Evolutionary conservation across 1,140 invertebrate genomes (phyloP).

Genomic region (Mesaphorura yosii): DNA sequence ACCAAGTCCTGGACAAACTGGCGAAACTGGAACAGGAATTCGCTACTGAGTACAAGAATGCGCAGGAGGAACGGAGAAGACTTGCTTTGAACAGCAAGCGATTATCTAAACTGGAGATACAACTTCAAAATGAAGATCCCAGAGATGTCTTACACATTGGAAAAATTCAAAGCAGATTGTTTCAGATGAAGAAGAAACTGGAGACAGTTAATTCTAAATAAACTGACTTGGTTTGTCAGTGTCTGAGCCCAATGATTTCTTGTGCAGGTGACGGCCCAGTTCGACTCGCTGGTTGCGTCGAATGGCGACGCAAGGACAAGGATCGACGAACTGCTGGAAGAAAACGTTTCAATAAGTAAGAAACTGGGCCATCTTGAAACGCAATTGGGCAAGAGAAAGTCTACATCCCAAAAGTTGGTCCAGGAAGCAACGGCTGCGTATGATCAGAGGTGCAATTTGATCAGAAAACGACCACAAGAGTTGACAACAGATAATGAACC

Average conservation of each 20-base stretch:
- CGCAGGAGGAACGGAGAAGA: too few relatives aligned
- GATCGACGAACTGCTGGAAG: constrained; percentile 23
- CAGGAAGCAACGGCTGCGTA: constrained; percentile 24
- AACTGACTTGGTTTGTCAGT: neutral
- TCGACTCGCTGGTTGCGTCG: constrained; percentile 27
- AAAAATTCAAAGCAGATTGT: constrained; percentile 16
- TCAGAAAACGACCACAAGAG: neutral
- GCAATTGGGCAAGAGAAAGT: constrained; percentile 14
- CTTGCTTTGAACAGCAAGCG: too few relatives aligned
- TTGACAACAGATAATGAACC: neutral
- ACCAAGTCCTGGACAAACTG: constrained; percentile 9
- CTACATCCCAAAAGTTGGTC: constrained; percentile 20
- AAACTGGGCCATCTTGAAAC: constrained; percentile 17
- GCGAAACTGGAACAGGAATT: constrained; percentile 9
- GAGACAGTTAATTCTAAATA: constrained; percentile 3
- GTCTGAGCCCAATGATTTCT: neutral
- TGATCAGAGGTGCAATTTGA: constrained; percentile 21
- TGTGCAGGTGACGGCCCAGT: constrained; percentile 27
- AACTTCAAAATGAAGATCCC: too few relatives aligned
- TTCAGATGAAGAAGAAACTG: constrained; percentile 28
- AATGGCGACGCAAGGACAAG: constrained; percentile 13
- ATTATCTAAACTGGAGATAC: too few relatives aligned
- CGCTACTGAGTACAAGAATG: constrained; percentile 3
- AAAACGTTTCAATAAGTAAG: constrained; percentile 21
- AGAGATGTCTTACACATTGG: constrained; percentile 8